These are phyloP conservation scores for Pyrochroa serraticornis DNA, from an alignment of 2,888 invertebrate genomes.

Conservation along the genomic window DNA sequence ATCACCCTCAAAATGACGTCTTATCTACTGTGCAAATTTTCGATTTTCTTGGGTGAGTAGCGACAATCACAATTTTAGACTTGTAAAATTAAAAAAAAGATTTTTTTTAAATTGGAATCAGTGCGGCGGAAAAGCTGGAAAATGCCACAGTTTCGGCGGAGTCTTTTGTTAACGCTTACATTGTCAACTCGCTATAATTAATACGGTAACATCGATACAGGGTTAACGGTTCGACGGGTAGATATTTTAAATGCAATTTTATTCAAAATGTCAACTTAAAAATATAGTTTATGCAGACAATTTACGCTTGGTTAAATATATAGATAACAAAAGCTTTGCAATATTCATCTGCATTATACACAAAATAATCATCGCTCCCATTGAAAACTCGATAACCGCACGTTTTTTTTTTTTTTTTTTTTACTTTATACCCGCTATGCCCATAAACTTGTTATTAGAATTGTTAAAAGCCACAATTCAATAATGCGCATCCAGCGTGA, in stretches of 20 bases:
- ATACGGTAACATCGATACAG: slow-evolving; percentile 17
- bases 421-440: not conserved
- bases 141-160: too few relatives aligned
- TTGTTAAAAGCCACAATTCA: too few relatives aligned
- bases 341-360: slow-evolving; percentile 26
- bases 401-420: slow-evolving; percentile 8
- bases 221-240: slow-evolving; percentile 25
- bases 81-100: too few relatives aligned
- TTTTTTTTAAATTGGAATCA: too few relatives aligned
- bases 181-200: slow-evolving; percentile 16
- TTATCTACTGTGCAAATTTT: not conserved
- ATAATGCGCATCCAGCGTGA: too few relatives aligned
- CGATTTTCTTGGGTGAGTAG: slow-evolving; percentile 6
- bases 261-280: slow-evolving; percentile 20
- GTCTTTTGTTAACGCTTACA: slow-evolving; percentile 11
- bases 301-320: slow-evolving; percentile 21
- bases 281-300: slow-evolving; percentile 24
- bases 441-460: too few relatives aligned
- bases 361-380: slow-evolving; percentile 21
- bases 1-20: slow-evolving; percentile 2
- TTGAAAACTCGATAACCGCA: not conserved
- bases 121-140: too few relatives aligned
- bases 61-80: too few relatives aligned
- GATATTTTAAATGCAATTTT: slow-evolving; percentile 27
- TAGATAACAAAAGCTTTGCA: slow-evolving; percentile 23